Evolutionary conservation across 1,140 invertebrate genomes (phyloP), one percentile per base, ranked within the genome.

Genomic region (Zeugodacus cucurbitae): DNA sequence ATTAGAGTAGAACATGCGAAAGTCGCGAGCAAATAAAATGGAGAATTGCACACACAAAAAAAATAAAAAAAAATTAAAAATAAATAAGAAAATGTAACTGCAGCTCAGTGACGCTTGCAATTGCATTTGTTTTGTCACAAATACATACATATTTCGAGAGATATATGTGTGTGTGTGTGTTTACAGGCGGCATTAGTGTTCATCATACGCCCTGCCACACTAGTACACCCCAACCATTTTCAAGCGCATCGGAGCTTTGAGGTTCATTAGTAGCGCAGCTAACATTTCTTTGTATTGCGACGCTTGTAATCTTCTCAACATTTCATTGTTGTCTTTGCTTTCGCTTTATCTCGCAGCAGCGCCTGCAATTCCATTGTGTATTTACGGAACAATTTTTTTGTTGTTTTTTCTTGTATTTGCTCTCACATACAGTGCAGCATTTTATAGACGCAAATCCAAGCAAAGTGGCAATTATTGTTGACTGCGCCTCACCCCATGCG

Each of bases 1-100:
- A 82, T 82, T 82, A 82, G 74, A 48, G 44, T 82, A 48, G 74
- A 82, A 48, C 74, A 82, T n/a, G 74, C 74, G 6, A 70, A 70
- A 70, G 64, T 54, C 14, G 14, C 32, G 10, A 34, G 26, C 26
- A 70, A 70, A 29, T 32, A 34, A 10, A 70, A 34, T 14, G n/a
- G 14, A 34, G n/a, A n/a, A 5, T 22, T n/a, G n/a, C n/a, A n/a
- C n/a, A n/a, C n/a, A n/a, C n/a, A n/a, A n/a, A n/a, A n/a, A n/a
- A 17, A 54, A 20, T 10, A 54, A 17, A 54, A 14, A 54, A 54
- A 54, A 54, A 17, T 70, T 17, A 70, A 62, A 62, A 70, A 29
- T 32, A 70, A 70, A 70, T 70, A 62, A 62, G n/a, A 26, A 62
- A 62, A 62, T 62, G 58, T 62, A 10, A 26, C 22, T 10, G n/a